These are phyloP conservation scores for Molorchus minor DNA, from an alignment of 2,888 invertebrate genomes.

Conservation along the genomic window DNA sequence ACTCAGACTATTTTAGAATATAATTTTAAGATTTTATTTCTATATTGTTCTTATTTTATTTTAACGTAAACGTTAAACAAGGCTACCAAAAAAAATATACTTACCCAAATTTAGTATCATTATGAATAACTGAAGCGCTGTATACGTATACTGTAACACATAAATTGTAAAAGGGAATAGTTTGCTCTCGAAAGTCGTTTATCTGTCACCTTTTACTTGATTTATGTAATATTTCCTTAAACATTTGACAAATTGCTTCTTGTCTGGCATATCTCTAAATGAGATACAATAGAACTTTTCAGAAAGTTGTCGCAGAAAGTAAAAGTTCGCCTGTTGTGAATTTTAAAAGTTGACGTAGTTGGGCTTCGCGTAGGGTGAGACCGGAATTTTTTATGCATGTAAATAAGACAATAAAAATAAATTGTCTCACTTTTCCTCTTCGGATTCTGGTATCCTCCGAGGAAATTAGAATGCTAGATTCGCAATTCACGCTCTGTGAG, in stretches of 20 bases:
- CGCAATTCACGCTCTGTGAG: neutral
- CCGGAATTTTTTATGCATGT: slow-evolving; percentile 7
- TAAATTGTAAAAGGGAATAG: no score
- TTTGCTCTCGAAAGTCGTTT: no score
- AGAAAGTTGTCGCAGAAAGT: neutral
- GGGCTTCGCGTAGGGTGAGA: neutral
- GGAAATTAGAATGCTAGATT: slow-evolving; percentile 15
- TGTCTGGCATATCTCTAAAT: neutral
- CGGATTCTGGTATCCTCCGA: slow-evolving; percentile 6
- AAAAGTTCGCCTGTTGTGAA: neutral
- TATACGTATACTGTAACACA: no score
- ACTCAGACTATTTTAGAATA: no score
- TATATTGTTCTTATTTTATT: no score
- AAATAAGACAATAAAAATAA: slow-evolving; percentile 15
- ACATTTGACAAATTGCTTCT: neutral
- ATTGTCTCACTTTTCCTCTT: slow-evolving; percentile 10
- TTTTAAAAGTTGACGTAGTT: neutral
- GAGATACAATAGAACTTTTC: neutral
- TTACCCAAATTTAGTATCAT: no score
- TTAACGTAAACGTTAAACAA: no score
- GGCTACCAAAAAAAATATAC: no score
- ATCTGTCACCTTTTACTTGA: no score
- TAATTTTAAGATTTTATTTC: no score
- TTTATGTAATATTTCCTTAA: neutral
- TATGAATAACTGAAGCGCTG: no score